A percentile compares a stretch with the other conserved stretches of the same genome.
Evolutionary conservation across 2,113 vertebrate species (phyloP).

Genomic region (Orycteropus afer): DNA sequence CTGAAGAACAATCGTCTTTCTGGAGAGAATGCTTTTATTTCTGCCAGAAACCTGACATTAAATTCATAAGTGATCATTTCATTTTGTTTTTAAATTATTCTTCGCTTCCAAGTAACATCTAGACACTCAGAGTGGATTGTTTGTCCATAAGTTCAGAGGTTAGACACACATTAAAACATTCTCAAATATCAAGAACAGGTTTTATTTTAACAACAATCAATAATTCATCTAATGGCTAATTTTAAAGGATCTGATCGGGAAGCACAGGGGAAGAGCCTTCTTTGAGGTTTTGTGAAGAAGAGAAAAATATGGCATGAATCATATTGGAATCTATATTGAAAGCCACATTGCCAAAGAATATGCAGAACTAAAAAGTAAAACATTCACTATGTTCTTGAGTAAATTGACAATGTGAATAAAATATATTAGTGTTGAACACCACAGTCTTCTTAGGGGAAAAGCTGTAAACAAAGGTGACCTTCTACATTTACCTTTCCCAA

Average conservation of each 20-base stretch:
- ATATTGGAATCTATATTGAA: neutral
- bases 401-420: neutral
- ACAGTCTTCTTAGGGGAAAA: neutral
- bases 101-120: neutral
- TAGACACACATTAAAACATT: conserved; percentile 16
- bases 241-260: conserved; percentile 18
- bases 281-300: neutral
- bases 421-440: neutral
- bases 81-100: neutral
- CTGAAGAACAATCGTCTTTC: neutral
- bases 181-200: conserved; percentile 20
- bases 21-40: neutral
- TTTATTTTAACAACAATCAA: conserved; percentile 54
- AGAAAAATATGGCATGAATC: neutral
- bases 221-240: conserved; percentile 32
- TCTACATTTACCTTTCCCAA: neutral
- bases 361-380: neutral
- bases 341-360: neutral
- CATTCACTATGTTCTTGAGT: neutral
- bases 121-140: neutral
- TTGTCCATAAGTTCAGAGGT: neutral
- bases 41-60: neutral
- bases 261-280: neutral
- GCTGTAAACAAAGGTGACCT: neutral
- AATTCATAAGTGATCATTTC: neutral